A percentile compares a stretch with the other conserved stretches of the same genome.
Conservation (phyloP, 2,113 vertebrate species). For the Eulemur rufifrons region DNA sequence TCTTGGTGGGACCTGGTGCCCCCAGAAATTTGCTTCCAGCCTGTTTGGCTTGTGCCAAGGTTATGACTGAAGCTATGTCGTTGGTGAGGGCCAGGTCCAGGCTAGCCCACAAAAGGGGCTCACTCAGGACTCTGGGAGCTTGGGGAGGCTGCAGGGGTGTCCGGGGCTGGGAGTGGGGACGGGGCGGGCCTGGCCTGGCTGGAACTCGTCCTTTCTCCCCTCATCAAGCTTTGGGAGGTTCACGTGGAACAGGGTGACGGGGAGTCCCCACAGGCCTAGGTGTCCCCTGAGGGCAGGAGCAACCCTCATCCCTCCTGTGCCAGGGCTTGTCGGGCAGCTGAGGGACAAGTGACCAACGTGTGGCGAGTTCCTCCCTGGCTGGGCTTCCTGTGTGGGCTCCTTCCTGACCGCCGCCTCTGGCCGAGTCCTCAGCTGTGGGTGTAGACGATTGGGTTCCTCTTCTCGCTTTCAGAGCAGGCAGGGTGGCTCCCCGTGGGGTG, state of each 20-base stretch:
- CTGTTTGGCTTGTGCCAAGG: background rate
- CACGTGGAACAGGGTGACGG: background rate
- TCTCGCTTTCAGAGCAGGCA: background rate
- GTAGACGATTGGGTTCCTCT: rapidly evolving
- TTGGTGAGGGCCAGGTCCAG: background rate
- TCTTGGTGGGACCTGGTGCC: too few species aligned
- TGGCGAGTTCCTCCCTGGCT: rapidly evolving
- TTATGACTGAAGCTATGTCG: rapidly evolving
- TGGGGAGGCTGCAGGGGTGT: too few species aligned
- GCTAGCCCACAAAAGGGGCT: rapidly evolving
- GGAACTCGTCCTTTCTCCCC: background rate
- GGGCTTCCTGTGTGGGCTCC: rapidly evolving
- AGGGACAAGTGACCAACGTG: rapidly evolving
- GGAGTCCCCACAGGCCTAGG: background rate
- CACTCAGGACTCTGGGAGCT: rapidly evolving
- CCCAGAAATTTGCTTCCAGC: background rate
- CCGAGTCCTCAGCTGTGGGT: rapidly evolving
- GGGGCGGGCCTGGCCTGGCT: rapidly evolving
- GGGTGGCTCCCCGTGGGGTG: too few species aligned
- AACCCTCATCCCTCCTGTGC: rapidly evolving
- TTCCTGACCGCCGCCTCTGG: background rate
- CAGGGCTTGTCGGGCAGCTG: background rate
- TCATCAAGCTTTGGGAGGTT: background rate
- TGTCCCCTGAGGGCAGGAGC: background rate
- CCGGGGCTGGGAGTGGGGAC: background rate